Evolutionary conservation across 92 coral and sea anemone genomes (phyloP).

Genomic region (Epizoanthus scotinus): DNA sequence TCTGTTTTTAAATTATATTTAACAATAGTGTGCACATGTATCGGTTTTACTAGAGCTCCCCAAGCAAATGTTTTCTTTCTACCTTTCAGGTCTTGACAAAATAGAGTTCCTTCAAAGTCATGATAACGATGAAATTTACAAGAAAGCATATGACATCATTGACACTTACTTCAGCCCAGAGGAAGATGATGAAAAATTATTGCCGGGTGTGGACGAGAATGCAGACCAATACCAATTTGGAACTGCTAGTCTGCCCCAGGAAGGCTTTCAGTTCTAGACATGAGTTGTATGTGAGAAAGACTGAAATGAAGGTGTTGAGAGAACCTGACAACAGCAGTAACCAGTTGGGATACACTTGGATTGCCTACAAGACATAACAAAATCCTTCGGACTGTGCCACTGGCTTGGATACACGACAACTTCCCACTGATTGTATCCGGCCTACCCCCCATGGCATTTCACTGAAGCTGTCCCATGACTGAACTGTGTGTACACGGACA

Average conservation of each 20-base stretch:
- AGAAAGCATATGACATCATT: conserved; percentile 92
- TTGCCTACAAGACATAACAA: neutral
- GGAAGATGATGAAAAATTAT: conserved; percentile 91
- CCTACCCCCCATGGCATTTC: neutral
- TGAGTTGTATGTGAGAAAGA: neutral
- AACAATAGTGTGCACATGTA: neutral
- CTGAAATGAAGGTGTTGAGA: neutral
- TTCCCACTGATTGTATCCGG: neutral
- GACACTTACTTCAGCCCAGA: conserved; percentile 93
- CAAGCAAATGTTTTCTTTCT: neutral
- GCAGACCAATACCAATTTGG: conserved; percentile 91
- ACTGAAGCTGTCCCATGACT: neutral
- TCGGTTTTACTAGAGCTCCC: neutral
- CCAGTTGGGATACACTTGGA: neutral
- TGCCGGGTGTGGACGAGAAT: conserved; percentile 74
- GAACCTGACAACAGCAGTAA: neutral
- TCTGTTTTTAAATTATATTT: too few species aligned
- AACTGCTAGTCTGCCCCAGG: conserved; percentile 76
- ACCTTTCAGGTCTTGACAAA: conserved; percentile 86
- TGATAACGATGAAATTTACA: conserved; percentile 96
- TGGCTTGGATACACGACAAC: neutral
- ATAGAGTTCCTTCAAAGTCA: conserved; percentile 98
- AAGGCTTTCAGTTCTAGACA: conserved; percentile 88
- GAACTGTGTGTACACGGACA: conserved; percentile 11
- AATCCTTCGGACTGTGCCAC: neutral